Evolutionary conservation across 2,797 vertebrate genomes (phyloP), one percentile per base, ranked within the genome.

Genomic region (Acrossocheilus fasciatus): DNA sequence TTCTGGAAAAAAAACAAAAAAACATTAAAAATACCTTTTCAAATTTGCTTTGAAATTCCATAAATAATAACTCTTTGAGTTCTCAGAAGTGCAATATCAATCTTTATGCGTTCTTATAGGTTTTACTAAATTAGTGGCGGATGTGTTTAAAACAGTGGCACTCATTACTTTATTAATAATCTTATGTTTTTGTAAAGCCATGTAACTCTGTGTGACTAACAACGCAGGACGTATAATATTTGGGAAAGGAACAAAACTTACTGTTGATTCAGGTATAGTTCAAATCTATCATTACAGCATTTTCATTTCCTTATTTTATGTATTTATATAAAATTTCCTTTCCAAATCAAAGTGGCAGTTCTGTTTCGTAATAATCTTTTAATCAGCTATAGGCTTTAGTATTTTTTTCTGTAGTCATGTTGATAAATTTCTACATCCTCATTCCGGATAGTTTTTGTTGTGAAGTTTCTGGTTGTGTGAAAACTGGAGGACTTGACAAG

Each of bases 231-330:
- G 70, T 45, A 39, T 88, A 6, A 80, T 84, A 78, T 89, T 89
- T 88, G 87, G 87, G 2, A 74, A 74, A 39, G 88, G 88, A 82
- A 88, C 81, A 12, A 87, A 88, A 68, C 76, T 91, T 78, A 86
- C 9, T 17, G 77, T 89, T 4, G 10, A 82, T 52, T 87, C 87
- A 80, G 81, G 88, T 89, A 85, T 68, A 23, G 20, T 9, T 62
- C 2, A 62, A 30, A n/a, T 74, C 11, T 78, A 69, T n/a, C 3
- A 34, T 68, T 41, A 30, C 9, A 5, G 2, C 4, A 47, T 64
- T 45, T 68, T 70, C 12, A 39, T n/a, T 39, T 59, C 5, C 17
- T 57, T 62, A 9, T 52, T 52, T 18, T 66, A 45, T 64, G 12
- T 14, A 69, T 74, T 23, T 52, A 52, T 15, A 5, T 50, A 1